Conservation (phyloP, 2,797 vertebrate genomes). For the Tarsius wallacei region DNA sequence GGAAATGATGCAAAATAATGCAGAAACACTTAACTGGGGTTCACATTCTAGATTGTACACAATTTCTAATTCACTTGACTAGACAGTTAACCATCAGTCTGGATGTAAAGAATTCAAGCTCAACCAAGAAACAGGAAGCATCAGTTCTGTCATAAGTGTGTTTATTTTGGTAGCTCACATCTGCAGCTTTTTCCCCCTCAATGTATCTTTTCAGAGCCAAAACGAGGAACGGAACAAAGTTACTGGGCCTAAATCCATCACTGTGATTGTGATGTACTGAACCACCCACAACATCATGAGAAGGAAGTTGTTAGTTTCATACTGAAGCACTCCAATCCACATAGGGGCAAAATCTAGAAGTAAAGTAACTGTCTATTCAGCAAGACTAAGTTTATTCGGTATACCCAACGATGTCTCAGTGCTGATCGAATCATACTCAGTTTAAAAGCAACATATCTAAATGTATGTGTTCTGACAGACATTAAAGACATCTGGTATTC, state of each 20-base stretch:
- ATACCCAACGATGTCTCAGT: neutral
- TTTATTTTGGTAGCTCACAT: slow-evolving; percentile 84
- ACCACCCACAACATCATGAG: slow-evolving; percentile 73
- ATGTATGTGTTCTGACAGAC: neutral
- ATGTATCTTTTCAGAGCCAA: slow-evolving; percentile 72
- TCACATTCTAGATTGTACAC: slow-evolving; percentile 72
- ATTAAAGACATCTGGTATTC: neutral
- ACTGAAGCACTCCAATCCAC: slow-evolving; percentile 73
- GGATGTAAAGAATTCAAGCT: slow-evolving; percentile 77
- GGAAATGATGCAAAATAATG: slow-evolving; percentile 73
- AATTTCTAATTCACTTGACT: slow-evolving; percentile 78
- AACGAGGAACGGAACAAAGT: slow-evolving; percentile 72
- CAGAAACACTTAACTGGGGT: slow-evolving; percentile 66
- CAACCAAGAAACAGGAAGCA: slow-evolving; percentile 80
- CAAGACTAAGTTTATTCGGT: slow-evolving; percentile 52
- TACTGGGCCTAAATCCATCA: slow-evolving; percentile 76
- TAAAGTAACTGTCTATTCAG: slow-evolving; percentile 64
- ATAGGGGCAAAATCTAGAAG: slow-evolving; percentile 61
- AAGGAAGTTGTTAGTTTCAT: slow-evolving; percentile 73
- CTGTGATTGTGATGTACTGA: slow-evolving; percentile 66
- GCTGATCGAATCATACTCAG: neutral
- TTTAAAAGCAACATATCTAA: slow-evolving; percentile 7
- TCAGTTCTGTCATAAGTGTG: slow-evolving; percentile 65
- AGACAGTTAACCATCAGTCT: slow-evolving; percentile 72
- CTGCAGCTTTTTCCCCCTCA: slow-evolving; percentile 75